A percentile compares a stretch with the other conserved stretches of the same genome.
phyloP scores from a whole-genome alignment of 2,113 vertebrate genomes.

The Hippocampus mohnikei region DNA sequence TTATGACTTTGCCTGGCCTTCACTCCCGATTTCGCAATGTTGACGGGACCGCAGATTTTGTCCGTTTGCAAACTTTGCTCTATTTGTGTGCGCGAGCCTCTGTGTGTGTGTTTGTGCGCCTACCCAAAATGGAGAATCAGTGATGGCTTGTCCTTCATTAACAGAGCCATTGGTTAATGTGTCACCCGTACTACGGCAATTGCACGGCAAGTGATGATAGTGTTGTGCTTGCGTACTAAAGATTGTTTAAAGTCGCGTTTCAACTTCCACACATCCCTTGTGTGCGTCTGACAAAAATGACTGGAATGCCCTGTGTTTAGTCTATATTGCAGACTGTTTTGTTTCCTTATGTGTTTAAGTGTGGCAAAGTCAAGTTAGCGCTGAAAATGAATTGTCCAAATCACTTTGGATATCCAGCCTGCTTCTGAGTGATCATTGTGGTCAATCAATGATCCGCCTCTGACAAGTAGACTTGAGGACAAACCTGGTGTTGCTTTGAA shows the following conservation, averaged over 20 bases:
- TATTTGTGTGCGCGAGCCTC: conserved; percentile 26
- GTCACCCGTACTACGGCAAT: conserved; percentile 50
- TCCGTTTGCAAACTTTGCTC: conserved; percentile 61
- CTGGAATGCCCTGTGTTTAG: conserved; percentile 36
- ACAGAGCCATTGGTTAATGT: conserved; percentile 70
- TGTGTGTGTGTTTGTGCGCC: conserved; percentile 13
- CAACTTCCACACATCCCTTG: conserved; percentile 36
- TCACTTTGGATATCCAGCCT: not conserved
- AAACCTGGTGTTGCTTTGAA: not conserved
- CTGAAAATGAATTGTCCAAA: not conserved
- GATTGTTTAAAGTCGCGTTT: conserved; percentile 39
- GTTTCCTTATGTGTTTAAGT: conserved; percentile 12
- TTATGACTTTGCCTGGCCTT: conserved; percentile 49
- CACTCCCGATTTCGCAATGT: conserved; percentile 20
- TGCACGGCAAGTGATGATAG: conserved; percentile 40
- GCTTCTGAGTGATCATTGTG: too few relatives aligned
- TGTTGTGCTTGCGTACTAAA: conserved; percentile 13
- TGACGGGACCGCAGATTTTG: conserved; percentile 20
- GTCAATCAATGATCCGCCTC: not conserved
- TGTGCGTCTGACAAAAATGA: conserved; percentile 26
- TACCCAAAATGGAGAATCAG: conserved; percentile 31
- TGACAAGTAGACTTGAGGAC: not conserved
- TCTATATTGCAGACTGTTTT: conserved; percentile 11
- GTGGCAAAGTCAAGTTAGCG: not conserved
- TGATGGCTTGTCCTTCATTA: conserved; percentile 67